Evolutionary conservation across 2,797 vertebrate genomes (phyloP), one percentile per base, ranked within the genome.

Genomic region (Enteromius radiatus): DNA sequence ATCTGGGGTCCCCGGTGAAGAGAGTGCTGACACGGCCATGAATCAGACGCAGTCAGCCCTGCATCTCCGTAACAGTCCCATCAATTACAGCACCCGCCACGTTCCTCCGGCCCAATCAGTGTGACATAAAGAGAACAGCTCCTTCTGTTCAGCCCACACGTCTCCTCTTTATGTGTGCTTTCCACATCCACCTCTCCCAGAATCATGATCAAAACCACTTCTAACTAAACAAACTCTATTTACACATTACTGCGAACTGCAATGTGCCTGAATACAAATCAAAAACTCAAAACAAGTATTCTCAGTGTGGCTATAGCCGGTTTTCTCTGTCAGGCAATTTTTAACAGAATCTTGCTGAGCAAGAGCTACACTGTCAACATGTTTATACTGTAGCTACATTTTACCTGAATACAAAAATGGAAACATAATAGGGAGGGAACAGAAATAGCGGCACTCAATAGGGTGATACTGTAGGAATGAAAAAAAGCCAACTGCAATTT

Each of bases 1-100:
- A 80, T 64, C 52, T 80, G 73, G 82, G 83, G 81, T 82, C 70
- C 71, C 64, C 3, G 36, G 49, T 41, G 69, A 64, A 81, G 78
- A 83, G 68, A 68, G 77, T 79, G 84, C 68, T 84, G 80, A 87
- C 84, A 86, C 2, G 19, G 74, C 64, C 74, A 87, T 87, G 86
- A 84, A 88, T 87, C 80, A 86, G 63, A 71, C 83, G 41, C 75
- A 71, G 83, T 26, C n/a, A 28, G 36, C 19, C 36, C 31, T 1
- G 75, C 12, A 38, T 23, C 45, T n/a, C 31, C 14, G 38, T 1
- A 28, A 83, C 63, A 54, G 23, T 76, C 31, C 43, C 56, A 86
- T 88, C 73, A 84, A 78, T 84, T 59, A 80, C 31, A 26, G 14
- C 36, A 47, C 26, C 45, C 19, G 28, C 43, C 36, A 65, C 38